Evolutionary conservation across 2,888 invertebrate species (phyloP), one percentile per base, ranked within the genome.

Genomic region (Cremastinae sp.): DNA sequence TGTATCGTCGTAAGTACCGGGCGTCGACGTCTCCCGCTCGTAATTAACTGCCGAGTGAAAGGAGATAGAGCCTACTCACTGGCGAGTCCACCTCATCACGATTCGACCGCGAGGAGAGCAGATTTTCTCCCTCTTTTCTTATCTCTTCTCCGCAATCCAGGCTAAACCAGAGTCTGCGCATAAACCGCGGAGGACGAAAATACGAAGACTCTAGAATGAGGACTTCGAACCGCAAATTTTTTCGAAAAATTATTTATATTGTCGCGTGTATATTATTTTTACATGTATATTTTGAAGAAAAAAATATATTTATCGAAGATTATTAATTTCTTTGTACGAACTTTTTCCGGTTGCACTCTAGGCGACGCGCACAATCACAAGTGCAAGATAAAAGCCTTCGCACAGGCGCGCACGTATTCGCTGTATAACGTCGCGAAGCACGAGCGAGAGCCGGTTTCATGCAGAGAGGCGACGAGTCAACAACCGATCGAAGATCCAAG

Each of bases 1-100:
- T 87, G 85, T 87, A 76, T 79, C 81, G 28, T 28, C 28, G 79
- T 76, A 74, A 81, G 78, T 81, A 78, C 81, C 72, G 66, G 68
- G 79, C 80, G 75, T 79, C 77, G 71, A 75, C 75, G 77, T 73
- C 74, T 74, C 64, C 78, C 78, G 74, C 75, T 74, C 45, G 71
- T 79, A 79, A 78, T 80, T 80, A 79, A 77, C 76, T 74, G 74
- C 75, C 74, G 71, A 66, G 72, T 70, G 65, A 75, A 47, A 53
- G 69, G 69, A 61, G 69, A 69, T 49, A 53, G 68, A 68, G 36
- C 36, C 34, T 62, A 58, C 66, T 68, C 75, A 68, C 75, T 61
- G 66, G 36, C 53, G 41, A 74, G 41, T 54, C 65, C 75, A 72
- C 56, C 72, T 75, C 75, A 68, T 68, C 72, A 64, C 49, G 75